Percentiles rank a stretch among this genome's conserved stretches.
These are phyloP conservation scores for Myzus persicae DNA, from an alignment of 1,140 invertebrate species.

Conservation along the genomic window DNA sequence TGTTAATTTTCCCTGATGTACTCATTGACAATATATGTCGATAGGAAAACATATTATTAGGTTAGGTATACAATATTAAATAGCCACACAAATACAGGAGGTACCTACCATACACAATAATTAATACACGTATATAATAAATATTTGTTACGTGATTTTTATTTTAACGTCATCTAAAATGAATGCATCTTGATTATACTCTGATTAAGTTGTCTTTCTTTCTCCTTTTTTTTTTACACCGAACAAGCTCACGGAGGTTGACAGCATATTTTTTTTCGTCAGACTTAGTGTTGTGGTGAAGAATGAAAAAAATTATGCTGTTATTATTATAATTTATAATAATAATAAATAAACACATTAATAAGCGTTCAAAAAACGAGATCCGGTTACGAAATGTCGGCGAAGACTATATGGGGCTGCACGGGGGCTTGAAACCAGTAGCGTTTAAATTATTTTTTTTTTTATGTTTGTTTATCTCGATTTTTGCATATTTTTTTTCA, in stretches of 20 bases:
- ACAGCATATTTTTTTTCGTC: background rate
- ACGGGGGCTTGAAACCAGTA: background rate
- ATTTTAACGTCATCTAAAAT: background rate
- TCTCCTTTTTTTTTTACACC: background rate
- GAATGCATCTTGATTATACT: slow-evolving; percentile 24
- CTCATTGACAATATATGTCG: no score
- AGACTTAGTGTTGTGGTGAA: background rate
- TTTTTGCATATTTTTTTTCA: background rate
- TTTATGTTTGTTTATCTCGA: background rate
- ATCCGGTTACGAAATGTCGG: background rate
- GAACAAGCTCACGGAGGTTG: background rate
- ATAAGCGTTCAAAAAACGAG: slow-evolving; percentile 15
- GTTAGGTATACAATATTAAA: no score
- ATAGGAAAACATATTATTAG: no score
- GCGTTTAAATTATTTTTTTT: background rate
- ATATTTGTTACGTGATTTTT: slow-evolving; percentile 34
- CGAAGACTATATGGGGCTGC: background rate
- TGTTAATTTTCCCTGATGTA: no score
- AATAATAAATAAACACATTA: slow-evolving; percentile 20
- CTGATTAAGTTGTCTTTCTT: slow-evolving; percentile 9
- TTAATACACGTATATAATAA: background rate
- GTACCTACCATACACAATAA: no score
- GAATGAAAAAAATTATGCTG: background rate
- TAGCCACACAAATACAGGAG: no score
- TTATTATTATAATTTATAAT: background rate